Conservation (phyloP, 2,888 invertebrate genomes). For the Macroteleia sp. region DNA sequence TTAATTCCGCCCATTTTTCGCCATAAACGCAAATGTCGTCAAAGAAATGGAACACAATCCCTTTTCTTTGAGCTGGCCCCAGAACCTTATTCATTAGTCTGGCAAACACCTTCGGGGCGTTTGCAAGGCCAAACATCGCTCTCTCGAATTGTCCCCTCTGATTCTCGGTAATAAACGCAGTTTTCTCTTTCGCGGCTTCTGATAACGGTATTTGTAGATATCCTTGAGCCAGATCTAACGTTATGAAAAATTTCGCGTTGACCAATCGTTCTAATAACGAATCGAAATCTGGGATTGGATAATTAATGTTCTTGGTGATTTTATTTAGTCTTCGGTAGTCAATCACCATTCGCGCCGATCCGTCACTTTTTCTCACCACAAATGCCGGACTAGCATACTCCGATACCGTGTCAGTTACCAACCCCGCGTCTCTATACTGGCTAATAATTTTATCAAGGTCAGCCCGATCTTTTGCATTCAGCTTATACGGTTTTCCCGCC, state of each 20-base stretch:
- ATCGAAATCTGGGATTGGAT: conserved; percentile 6
- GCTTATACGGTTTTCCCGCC: conserved; percentile 44
- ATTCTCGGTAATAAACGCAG: not conserved
- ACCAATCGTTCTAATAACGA: not conserved
- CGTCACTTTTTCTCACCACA: conserved; percentile 9
- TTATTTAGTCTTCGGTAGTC: conserved; percentile 9
- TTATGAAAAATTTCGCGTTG: not conserved
- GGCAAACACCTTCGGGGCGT: not conserved
- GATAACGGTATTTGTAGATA: not conserved
- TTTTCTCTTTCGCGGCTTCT: not conserved
- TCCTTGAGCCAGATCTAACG: not conserved
- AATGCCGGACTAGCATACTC: conserved; percentile 13
- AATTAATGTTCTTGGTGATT: not conserved
- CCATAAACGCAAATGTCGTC: conserved; percentile 22
- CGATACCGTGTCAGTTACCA: conserved; percentile 9
- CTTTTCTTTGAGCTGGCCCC: not conserved
- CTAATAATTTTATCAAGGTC: conserved; percentile 17
- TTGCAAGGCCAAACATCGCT: not conserved
- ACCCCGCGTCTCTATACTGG: not conserved
- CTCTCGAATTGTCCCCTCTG: not conserved
- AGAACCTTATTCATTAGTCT: conserved; percentile 16
- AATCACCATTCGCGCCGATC: conserved; percentile 7
- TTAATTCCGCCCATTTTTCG: not conserved
- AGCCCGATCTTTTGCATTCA: conserved; percentile 27
- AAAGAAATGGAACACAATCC: not conserved